These are phyloP conservation scores for Julus scanicus DNA, from an alignment of 2,888 invertebrate species.

Conservation along the genomic window DNA sequence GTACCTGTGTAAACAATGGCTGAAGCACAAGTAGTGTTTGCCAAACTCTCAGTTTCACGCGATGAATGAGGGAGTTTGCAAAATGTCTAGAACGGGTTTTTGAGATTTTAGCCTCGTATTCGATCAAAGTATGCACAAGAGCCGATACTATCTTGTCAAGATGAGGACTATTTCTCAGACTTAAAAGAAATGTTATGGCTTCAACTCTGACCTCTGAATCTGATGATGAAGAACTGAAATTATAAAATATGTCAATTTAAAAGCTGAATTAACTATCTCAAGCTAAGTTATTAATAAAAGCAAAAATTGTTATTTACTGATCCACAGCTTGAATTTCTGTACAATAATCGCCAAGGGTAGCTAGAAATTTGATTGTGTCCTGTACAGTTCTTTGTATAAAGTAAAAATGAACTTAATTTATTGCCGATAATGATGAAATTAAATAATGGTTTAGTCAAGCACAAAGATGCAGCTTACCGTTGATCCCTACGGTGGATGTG, in stretches of 20 bases:
- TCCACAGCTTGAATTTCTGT: background rate
- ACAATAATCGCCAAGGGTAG: background rate
- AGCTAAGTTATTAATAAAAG: background rate
- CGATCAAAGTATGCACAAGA: slow-evolving; percentile 3
- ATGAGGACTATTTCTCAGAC: slow-evolving; percentile 16
- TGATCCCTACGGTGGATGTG: slow-evolving; percentile 49
- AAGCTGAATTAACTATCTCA: background rate
- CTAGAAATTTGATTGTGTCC: slow-evolving; percentile 48
- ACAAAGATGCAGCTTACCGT: background rate
- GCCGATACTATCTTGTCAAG: background rate
- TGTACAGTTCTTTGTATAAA: background rate
- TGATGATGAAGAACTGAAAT: background rate
- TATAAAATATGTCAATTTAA: background rate
- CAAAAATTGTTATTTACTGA: background rate
- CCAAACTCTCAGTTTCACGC: slow-evolving; percentile 53
- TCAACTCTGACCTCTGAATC: slow-evolving; percentile 46
- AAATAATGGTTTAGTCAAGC: background rate
- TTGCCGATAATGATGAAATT: no score
- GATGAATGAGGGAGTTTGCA: slow-evolving; percentile 55
- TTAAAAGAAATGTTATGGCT: slow-evolving; percentile 50
- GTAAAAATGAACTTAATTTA: background rate
- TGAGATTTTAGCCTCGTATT: slow-evolving; percentile 45
- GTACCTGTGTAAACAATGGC: slow-evolving; percentile 47
- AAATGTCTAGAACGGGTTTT: slow-evolving; percentile 49
- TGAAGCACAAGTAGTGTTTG: slow-evolving; percentile 51